These are phyloP conservation scores for Phalloptychus januarius DNA, from an alignment of 2,797 vertebrate species.

Conservation along the genomic window DNA sequence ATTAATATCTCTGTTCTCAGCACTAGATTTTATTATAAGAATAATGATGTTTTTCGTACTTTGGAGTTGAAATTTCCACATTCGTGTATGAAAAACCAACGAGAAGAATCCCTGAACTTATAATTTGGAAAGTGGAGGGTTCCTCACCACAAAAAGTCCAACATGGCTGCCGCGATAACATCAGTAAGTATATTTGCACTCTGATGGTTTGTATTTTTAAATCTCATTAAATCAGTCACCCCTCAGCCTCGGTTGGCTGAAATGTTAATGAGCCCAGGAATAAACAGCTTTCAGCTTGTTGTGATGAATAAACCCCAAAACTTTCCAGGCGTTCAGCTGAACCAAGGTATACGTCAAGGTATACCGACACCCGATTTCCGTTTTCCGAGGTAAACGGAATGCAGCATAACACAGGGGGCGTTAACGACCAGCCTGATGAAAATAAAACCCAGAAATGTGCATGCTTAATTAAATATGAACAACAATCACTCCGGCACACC, in stretches of 20 bases:
- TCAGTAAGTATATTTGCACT: not conserved
- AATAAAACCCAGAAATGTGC: not conserved
- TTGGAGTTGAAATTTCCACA: not conserved
- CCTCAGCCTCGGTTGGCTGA: not conserved
- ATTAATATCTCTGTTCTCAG: not conserved
- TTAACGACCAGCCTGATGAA: not conserved
- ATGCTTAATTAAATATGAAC: not conserved
- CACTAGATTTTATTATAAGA: not conserved
- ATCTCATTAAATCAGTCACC: not conserved
- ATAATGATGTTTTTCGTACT: not conserved
- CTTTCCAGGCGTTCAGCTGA: not conserved
- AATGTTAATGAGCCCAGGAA: not conserved
- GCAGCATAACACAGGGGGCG: not conserved
- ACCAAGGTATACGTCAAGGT: too few species aligned
- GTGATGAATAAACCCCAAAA: not conserved
- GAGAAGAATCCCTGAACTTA: not conserved
- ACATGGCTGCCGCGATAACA: not conserved
- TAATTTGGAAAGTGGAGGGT: not conserved
- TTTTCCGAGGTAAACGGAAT: constrained; percentile 1
- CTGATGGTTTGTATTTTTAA: not conserved
- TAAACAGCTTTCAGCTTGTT: not conserved
- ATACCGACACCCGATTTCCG: not conserved
- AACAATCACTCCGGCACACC: not conserved
- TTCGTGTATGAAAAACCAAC: not conserved
- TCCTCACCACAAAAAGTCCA: not conserved